Conservation (phyloP, 2,113 vertebrate genomes). For the Sander vitreus region DNA sequence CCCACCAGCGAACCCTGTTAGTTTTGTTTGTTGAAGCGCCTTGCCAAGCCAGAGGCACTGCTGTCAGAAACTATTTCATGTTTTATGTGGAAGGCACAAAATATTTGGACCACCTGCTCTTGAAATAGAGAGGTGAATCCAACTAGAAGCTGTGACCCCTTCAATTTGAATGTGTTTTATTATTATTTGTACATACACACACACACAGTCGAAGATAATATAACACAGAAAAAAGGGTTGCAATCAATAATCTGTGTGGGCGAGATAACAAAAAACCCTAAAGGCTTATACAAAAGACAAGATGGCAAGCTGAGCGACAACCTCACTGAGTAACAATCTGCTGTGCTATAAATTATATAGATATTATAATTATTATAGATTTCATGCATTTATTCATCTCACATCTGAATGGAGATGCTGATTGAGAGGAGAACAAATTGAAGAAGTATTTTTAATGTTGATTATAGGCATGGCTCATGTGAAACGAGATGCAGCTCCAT, state of each 20-base stretch:
- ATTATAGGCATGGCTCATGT: slow-evolving; percentile 11
- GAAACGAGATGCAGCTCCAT: not conserved
- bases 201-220: slow-evolving; percentile 15
- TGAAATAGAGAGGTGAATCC: slow-evolving; percentile 26
- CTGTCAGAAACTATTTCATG: slow-evolving; percentile 10
- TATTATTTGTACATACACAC: slow-evolving; percentile 24
- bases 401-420: slow-evolving; percentile 27
- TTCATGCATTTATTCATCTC: slow-evolving; percentile 31
- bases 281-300: slow-evolving; percentile 25
- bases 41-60: slow-evolving; percentile 28
- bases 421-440: slow-evolving; percentile 38
- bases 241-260: slow-evolving; percentile 63
- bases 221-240: not conserved
- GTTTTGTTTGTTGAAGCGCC: slow-evolving; percentile 8
- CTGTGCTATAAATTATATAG: not conserved
- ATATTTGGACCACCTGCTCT: slow-evolving; percentile 47
- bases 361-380: no score
- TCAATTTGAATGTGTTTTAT: slow-evolving; percentile 26
- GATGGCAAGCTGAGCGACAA: slow-evolving; percentile 20
- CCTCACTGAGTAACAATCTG: slow-evolving; percentile 27
- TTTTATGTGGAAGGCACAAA: slow-evolving; percentile 27
- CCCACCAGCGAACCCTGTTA: not conserved
- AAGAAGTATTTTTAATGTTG: slow-evolving; percentile 4
- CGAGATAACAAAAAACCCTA: slow-evolving; percentile 37
- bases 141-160: slow-evolving; percentile 44